phyloP scores from a whole-genome alignment of 2,888 invertebrate genomes.

The Geophilus truncorum region DNA sequence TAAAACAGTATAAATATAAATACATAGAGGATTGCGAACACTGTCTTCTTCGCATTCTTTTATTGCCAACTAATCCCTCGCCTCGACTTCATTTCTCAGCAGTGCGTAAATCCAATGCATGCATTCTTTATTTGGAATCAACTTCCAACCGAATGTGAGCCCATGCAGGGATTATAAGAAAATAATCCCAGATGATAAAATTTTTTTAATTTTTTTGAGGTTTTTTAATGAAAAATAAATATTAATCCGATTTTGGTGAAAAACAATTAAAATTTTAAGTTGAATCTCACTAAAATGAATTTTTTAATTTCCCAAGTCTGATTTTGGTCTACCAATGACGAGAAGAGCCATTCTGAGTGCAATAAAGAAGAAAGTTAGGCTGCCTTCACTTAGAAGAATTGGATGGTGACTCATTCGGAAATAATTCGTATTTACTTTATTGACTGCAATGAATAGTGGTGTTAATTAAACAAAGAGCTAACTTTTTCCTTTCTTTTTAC shows the following conservation, averaged over 20 bases:
- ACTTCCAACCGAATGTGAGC: too few relatives aligned
- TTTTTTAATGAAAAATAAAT: too few relatives aligned
- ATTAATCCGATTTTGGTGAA: too few relatives aligned
- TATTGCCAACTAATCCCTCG: background rate
- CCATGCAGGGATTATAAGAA: too few relatives aligned
- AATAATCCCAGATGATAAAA: too few relatives aligned
- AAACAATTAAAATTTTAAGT: too few relatives aligned
- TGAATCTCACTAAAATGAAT: too few relatives aligned
- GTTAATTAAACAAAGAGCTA: conserved; percentile 27
- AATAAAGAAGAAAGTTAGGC: background rate
- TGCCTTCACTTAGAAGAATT: conserved; percentile 7
- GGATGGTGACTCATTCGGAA: conserved; percentile 21
- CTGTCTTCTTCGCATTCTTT: background rate
- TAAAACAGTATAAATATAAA: background rate
- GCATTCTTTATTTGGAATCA: too few relatives aligned
- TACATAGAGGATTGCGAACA: background rate
- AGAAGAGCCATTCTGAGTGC: background rate
- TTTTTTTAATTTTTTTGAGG: too few relatives aligned
- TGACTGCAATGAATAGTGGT: conserved; percentile 27
- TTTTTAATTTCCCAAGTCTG: too few relatives aligned
- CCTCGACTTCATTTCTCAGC: background rate
- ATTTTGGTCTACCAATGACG: too few relatives aligned
- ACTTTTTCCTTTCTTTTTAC: background rate
- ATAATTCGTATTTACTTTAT: conserved; percentile 27
- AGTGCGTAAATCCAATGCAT: background rate